Evolutionary conservation across 2,113 vertebrate species (phyloP).

Genomic region (Xiphorhynchus elegans): DNA sequence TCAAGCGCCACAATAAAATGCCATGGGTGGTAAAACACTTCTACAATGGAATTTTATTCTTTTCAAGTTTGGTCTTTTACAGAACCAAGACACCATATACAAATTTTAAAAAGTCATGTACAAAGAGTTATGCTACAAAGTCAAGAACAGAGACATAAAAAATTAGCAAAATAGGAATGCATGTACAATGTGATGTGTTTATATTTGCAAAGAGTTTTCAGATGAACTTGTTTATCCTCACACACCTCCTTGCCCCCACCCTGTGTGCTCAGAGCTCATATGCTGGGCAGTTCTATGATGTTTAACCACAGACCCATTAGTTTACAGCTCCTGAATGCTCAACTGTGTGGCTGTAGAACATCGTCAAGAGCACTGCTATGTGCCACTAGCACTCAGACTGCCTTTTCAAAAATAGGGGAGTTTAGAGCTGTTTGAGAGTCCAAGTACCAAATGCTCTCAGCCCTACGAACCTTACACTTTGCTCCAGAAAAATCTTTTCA

Average conservation of each 20-base stretch:
- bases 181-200: background rate
- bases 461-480: background rate
- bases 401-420: background rate
- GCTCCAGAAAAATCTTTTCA: constrained; percentile 5
- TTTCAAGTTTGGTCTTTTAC: background rate
- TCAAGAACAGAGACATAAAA: background rate
- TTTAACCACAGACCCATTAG: background rate
- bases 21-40: background rate
- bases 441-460: background rate
- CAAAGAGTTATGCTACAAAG: background rate
- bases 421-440: background rate
- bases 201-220: background rate
- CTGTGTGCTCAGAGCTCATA: background rate
- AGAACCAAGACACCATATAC: background rate
- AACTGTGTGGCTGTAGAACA: background rate
- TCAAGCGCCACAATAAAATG: background rate
- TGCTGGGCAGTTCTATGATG: background rate
- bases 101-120: background rate
- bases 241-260: background rate
- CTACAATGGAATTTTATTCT: background rate
- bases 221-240: constrained; percentile 14
- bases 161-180: background rate
- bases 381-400: background rate
- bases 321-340: background rate
- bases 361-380: background rate